phyloP scores from a whole-genome alignment of 2,113 vertebrate genomes.

The Athene noctua region DNA sequence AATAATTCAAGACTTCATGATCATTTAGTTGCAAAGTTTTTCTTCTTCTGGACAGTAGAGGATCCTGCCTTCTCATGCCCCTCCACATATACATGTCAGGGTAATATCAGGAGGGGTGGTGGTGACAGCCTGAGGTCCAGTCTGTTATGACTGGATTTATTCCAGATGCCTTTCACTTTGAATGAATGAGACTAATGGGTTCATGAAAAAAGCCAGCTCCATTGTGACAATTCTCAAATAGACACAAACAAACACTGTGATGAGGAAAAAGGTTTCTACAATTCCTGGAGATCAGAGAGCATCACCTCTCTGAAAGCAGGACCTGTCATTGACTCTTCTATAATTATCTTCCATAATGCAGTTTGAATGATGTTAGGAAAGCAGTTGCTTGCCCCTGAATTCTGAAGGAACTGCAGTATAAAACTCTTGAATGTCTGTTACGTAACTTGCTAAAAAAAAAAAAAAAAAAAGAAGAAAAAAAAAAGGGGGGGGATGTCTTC shows the following conservation, averaged over 20 bases:
- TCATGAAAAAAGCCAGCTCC: not conserved
- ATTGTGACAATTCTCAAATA: not conserved
- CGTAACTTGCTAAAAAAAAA: not conserved
- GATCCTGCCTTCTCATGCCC: not conserved
- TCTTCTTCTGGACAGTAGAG: not conserved
- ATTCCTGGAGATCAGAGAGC: not conserved
- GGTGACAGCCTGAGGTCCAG: not conserved
- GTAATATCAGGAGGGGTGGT: not conserved
- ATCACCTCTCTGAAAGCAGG: not conserved
- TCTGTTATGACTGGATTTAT: not conserved
- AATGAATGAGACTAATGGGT: not conserved
- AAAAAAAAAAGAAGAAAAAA: too few relatives aligned
- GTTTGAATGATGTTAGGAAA: not conserved
- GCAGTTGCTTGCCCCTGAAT: not conserved
- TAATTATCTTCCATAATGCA: not conserved
- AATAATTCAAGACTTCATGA: not conserved
- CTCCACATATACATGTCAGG: rapidly evolving
- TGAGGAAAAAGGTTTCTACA: not conserved
- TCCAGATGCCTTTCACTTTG: not conserved
- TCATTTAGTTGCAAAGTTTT: not conserved
- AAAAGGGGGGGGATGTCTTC: not conserved
- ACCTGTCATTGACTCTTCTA: not conserved
- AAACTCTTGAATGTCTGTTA: not conserved
- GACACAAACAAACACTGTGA: not conserved
- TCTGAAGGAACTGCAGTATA: not conserved